Base-by-base conservation (phyloP, 2,888 invertebrate genomes). In the Nasonia oneida region DNA sequence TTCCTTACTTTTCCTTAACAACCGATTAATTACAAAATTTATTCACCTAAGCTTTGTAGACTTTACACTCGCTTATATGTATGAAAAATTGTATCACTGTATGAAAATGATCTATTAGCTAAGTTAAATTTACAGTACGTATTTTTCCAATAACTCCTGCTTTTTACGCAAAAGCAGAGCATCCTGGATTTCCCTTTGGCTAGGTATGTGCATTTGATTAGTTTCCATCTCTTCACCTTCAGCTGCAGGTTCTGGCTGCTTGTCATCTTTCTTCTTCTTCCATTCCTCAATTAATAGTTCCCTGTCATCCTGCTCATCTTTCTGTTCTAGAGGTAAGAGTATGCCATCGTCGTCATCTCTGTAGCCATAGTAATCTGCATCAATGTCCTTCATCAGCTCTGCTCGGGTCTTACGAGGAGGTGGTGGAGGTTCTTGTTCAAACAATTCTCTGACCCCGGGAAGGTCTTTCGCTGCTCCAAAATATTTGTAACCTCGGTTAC, bases 281-380 rank as follows among this genome's bases (percentile, higher is more conserved):
- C 98, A 98, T 89, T 97, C 96, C 8, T 94, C 94, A 2, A 97
- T 95, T 0, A 96, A 95, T 87, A 93, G 93, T 88, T 94, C 94
- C 67, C 95, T 94, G 0, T 95, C 95, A 91, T 95, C 94, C 90
- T 96, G 96, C 94, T 99, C 98, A 53, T 96, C 96, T 87, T 95
- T 95, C 89, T 95, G 95, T 93, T 99, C 99, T 4, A 98, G 92
- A 0, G 99, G 99, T 87, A 98, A 94, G 73, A 99, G 94, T 80
- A 99, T 95, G 0, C 99, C 99, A 93, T 99, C 99, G 91, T 99
- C 99, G 90, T 99, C 99, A 93, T 99, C 99, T 90, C 99, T 94
- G 93, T 99, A 99, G 0, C 99, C 99, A 94, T 99, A 99, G 94
- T 99, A 99, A 94, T 99, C 98, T 0, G 99, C 99, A 94, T 99